Base-by-base conservation (phyloP, 2,113 vertebrate genomes). In the Pachycephala philippinensis region DNA sequence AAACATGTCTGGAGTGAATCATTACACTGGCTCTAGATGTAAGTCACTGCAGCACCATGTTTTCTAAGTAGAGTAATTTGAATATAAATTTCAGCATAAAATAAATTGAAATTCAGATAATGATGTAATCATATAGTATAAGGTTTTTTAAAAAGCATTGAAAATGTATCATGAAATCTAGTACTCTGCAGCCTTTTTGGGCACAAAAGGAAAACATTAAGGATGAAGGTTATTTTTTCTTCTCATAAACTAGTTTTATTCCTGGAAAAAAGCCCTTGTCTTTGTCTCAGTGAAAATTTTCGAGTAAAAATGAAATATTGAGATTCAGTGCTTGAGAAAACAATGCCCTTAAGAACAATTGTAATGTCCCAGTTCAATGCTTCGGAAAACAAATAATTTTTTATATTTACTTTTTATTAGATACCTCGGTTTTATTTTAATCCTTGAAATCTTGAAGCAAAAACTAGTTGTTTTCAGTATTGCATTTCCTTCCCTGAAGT, bases 31-130 rank as follows among this genome's bases (percentile, higher is more conserved):
- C 30, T 95, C 21, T 85, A 70, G 70, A 54, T 30, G 31, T 21
- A 8, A 21, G 6, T 76, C 31, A 57, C 40, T 57, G 70, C 40
- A 85, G 45, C 26, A 39, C 2, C 16, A 20, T 0, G 0, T 26
- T 52, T 80, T 90, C 70, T 17, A 68, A 84, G 27, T 45, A 47
- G 15, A 37, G 13, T 31, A 52, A 57, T 69, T 78, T 77, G 42
- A 83, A 61, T 54, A 47, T 26, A 68, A 42, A 70, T 84, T 49
- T 77, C 35, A 45, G 13, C 37, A 77, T 24, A 69, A 69, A 63
- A 77, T 24, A 69, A 69, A 63, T 30, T 59, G 20, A 64, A 60
- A 77, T 8, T 37, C 35, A 77, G 70, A 45, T 78, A 39, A 74
- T 59, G 11, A 24, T 81, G n/a, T 24, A 45, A 47, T 21, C 50